These are phyloP conservation scores for Electrophaes corylata DNA, from an alignment of 2,888 invertebrate species.

Conservation along the genomic window DNA sequence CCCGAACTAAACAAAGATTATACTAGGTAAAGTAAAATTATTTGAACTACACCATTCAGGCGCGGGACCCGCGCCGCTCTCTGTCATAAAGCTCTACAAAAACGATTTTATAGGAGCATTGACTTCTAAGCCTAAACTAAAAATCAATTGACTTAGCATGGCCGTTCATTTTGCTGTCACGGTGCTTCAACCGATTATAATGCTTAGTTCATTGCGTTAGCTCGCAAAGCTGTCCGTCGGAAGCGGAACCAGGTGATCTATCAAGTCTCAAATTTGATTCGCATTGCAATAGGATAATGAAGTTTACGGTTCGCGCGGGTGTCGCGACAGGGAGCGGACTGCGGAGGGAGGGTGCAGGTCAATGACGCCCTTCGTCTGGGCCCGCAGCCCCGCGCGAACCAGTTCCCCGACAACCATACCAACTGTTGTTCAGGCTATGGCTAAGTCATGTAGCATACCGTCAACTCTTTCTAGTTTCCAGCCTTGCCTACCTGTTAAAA, in stretches of 20 bases:
- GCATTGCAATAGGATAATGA: constrained; percentile 69
- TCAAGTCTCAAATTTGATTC: constrained; percentile 71
- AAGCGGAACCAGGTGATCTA: constrained; percentile 27
- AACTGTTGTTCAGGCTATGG: constrained; percentile 34
- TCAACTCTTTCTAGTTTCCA: constrained; percentile 75
- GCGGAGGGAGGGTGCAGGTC: constrained; percentile 64
- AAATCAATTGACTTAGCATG: not conserved
- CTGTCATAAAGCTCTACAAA: constrained; percentile 22
- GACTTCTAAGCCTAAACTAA: constrained; percentile 10
- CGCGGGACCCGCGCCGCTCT: constrained; percentile 6
- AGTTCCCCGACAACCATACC: constrained; percentile 47
- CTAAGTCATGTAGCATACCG: constrained; percentile 66
- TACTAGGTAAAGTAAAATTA: not conserved
- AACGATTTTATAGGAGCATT: constrained; percentile 22
- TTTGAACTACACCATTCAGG: constrained; percentile 20
- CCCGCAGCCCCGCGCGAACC: constrained; percentile 49
- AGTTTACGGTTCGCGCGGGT: constrained; percentile 73
- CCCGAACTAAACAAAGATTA: too few relatives aligned
- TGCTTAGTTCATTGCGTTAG: constrained; percentile 5
- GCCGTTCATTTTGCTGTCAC: not conserved
- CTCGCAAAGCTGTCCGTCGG: constrained; percentile 1
- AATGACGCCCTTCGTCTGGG: constrained; percentile 81
- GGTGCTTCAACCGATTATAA: constrained; percentile 1
- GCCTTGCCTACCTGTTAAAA: constrained; percentile 65
- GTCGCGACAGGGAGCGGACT: constrained; percentile 55